Base-by-base conservation (phyloP, 2,797 vertebrate genomes). In the Danio kyathit region DNA sequence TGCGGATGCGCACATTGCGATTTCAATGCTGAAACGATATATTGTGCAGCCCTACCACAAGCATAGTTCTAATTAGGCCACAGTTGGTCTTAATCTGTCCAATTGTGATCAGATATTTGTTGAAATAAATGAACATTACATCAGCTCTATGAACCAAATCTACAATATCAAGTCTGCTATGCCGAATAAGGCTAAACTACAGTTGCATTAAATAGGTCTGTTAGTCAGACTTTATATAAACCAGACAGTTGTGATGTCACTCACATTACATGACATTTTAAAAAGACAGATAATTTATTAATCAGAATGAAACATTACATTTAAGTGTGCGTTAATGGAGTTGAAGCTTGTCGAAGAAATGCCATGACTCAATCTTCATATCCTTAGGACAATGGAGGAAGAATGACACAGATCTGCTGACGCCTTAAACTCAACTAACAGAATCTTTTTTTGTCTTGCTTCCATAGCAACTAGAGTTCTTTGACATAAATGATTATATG, bases 321-420 rank as follows among this genome's bases (percentile, higher is more conserved):
- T 74, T 74, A 60, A 51, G 29, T 76, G 16, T 0, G 0, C 43
- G 6, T 76, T 40, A 63, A 63, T 48, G 19, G n/a, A 19, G 13
- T 72, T 13, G 48, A 41, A 73, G 38, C 44, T 61, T 79, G 48
- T 40, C 8, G 49, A 51, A 29, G 40, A 80, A 74, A 66, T 59
- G 56, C 43, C 49, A 41, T 57, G 52, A 74, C 21, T 74, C 61
- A 40, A 10, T 64, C 43, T 74, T 80, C 14, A 44, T 74, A 54
- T 48, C 19, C 40, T 56, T 56, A 49, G 19, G 61, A 72, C 61
- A 56, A 59, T 9, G 19, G 19, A 66, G n/a, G 48, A 49, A 40
- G 65, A 60, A 74, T 74, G 75, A 77, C 9, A 52, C 40, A 54
- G 48, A 43, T 64, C 64, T 80, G 49, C 60, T 74, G 60, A 73